A percentile compares a stretch with the other conserved stretches of the same genome.
Conservation (phyloP, 92 coral and sea anemone genomes). For the Epizoanthus rinbou region DNA sequence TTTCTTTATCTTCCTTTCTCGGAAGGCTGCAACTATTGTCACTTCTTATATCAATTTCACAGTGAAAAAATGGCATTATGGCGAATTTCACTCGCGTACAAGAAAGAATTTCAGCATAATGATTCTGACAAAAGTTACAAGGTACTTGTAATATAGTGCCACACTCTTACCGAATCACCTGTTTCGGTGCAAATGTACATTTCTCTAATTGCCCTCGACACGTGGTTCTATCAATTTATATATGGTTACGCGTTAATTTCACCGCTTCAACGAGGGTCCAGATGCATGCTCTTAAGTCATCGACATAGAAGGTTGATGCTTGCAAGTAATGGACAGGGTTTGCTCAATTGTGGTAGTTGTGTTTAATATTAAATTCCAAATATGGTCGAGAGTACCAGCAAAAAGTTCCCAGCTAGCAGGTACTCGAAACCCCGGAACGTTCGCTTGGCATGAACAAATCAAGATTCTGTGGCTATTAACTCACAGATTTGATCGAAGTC, state of each 20-base stretch:
- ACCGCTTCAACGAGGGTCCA: not conserved
- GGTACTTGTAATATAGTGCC: too few species aligned
- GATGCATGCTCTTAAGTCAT: constrained; percentile 1
- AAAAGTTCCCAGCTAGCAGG: constrained; percentile 6
- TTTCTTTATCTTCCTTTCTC: too few species aligned
- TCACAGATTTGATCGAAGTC: not conserved
- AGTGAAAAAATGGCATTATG: too few species aligned
- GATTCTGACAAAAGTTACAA: too few species aligned
- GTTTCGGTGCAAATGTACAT: too few species aligned
- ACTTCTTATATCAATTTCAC: too few species aligned
- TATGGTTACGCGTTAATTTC: not conserved
- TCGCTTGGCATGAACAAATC: not conserved
- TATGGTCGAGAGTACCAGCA: constrained; percentile 25
- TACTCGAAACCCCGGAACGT: not conserved
- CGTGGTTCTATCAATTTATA: not conserved
- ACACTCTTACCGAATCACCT: too few species aligned
- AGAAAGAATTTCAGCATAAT: too few species aligned
- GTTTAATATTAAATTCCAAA: constrained; percentile 6
- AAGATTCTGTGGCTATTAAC: not conserved
- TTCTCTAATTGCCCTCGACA: not conserved
- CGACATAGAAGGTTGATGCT: not conserved
- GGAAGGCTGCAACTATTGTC: too few species aligned
- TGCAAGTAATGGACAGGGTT: not conserved
- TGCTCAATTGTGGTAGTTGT: not conserved
- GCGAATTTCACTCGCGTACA: too few species aligned